Conservation (phyloP, 2,888 invertebrate genomes). For the Lasioglossum villosulum region DNA sequence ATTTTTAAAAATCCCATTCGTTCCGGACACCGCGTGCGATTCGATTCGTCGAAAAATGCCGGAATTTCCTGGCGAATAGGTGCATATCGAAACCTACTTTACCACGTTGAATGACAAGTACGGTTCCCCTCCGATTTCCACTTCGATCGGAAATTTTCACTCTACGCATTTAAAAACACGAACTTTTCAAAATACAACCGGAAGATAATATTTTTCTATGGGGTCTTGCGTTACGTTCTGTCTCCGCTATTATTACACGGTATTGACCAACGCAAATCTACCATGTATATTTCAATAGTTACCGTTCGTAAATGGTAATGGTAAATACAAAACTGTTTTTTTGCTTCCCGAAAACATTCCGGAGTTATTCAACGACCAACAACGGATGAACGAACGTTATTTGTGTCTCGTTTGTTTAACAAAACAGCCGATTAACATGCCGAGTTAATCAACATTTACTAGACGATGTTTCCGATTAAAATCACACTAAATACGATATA, state of each 20-base stretch:
- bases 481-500: too few relatives aligned
- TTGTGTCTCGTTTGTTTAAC: not conserved
- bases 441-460: not conserved
- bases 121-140: not conserved
- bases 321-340: not conserved
- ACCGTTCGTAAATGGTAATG: not conserved
- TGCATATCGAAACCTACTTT: slow-evolving; percentile 34
- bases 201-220: not conserved
- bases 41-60: slow-evolving; percentile 8
- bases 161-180: not conserved
- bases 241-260: not conserved
- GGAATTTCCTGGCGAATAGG: slow-evolving; percentile 35
- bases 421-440: not conserved
- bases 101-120: slow-evolving; percentile 5
- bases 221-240: not conserved
- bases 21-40: not conserved
- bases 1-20: slow-evolving; percentile 30
- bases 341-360: too few relatives aligned
- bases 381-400: too few relatives aligned
- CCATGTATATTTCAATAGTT: not conserved
- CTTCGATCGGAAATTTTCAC: not conserved
- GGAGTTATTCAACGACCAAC: not conserved
- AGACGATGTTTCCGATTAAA: not conserved
- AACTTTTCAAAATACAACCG: not conserved
- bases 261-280: not conserved